Conservation (phyloP, 1,140 invertebrate genomes). For the Fopius arisanus region DNA sequence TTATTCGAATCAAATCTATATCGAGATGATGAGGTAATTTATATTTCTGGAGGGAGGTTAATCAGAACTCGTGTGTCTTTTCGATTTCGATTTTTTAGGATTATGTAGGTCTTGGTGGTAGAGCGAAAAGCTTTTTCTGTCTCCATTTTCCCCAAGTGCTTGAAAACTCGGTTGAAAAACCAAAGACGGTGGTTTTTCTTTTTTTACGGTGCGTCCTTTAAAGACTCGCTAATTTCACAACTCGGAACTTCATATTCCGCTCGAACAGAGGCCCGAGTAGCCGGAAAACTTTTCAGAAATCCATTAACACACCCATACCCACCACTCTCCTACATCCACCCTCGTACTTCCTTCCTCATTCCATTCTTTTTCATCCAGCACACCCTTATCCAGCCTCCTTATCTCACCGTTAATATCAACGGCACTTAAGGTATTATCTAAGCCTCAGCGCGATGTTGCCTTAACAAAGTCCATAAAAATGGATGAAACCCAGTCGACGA, state of each 20-base stretch:
- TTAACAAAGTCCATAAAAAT: no score
- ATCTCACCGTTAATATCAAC: not conserved
- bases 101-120: not conserved
- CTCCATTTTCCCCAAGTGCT: not conserved
- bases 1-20: no score
- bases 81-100: no score
- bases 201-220: constrained; percentile 35
- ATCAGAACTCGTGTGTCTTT: no score
- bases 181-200: constrained; percentile 16
- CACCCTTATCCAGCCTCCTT: not conserved
- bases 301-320: constrained; percentile 42
- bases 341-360: constrained; percentile 4
- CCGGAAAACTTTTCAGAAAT: constrained; percentile 49
- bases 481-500: no score
- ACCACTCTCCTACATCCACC: not conserved
- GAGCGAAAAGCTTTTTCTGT: not conserved
- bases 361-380: not conserved
- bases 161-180: not conserved
- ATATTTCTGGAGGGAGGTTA: no score
- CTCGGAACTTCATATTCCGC: constrained; percentile 45
- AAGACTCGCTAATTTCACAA: constrained; percentile 46
- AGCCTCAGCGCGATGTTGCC: no score
- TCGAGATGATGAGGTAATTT: no score
- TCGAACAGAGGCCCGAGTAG: constrained; percentile 41
- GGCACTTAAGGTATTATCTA: not conserved